These are phyloP conservation scores for Drosophila orosa DNA, from an alignment of 1,140 invertebrate species.

Conservation along the genomic window DNA sequence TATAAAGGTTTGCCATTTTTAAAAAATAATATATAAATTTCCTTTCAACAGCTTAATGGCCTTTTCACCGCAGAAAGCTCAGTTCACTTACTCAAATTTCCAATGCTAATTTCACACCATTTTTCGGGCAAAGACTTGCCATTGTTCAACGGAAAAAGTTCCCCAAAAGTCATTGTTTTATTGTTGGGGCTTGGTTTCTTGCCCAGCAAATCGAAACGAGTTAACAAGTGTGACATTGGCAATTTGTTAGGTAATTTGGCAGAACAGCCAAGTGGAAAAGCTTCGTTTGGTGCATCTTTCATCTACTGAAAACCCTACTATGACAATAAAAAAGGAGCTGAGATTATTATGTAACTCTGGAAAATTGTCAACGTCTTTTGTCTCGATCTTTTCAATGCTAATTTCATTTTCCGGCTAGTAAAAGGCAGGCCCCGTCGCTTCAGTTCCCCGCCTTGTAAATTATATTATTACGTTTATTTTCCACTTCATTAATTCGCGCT, in stretches of 20 bases:
- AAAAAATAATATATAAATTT: not conserved
- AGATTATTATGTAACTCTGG: constrained; percentile 59
- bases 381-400: constrained; percentile 37
- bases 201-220: constrained; percentile 68
- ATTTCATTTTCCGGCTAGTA: constrained; percentile 67
- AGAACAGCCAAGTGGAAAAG: constrained; percentile 50
- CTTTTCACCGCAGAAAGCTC: not conserved
- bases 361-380: constrained; percentile 62
- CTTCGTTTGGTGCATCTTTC: not conserved
- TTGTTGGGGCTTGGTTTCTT: constrained; percentile 38
- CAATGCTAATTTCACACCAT: constrained; percentile 40
- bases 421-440: constrained; percentile 15
- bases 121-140: constrained; percentile 7
- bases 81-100: not conserved
- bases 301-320: constrained; percentile 17
- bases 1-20: not conserved
- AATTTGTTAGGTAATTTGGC: constrained; percentile 71
- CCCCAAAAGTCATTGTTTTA: constrained; percentile 34
- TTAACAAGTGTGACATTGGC: constrained; percentile 78
- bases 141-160: constrained; percentile 18
- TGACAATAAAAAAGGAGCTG: constrained; percentile 12
- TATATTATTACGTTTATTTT: constrained; percentile 76
- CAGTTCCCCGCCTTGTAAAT: constrained; percentile 31
- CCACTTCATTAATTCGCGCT: constrained; percentile 75
- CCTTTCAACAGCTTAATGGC: constrained; percentile 2